A percentile compares a stretch with the other conserved stretches of the same genome.
phyloP scores from a whole-genome alignment of 2,113 vertebrate genomes.

The Ammodramus savannarum region DNA sequence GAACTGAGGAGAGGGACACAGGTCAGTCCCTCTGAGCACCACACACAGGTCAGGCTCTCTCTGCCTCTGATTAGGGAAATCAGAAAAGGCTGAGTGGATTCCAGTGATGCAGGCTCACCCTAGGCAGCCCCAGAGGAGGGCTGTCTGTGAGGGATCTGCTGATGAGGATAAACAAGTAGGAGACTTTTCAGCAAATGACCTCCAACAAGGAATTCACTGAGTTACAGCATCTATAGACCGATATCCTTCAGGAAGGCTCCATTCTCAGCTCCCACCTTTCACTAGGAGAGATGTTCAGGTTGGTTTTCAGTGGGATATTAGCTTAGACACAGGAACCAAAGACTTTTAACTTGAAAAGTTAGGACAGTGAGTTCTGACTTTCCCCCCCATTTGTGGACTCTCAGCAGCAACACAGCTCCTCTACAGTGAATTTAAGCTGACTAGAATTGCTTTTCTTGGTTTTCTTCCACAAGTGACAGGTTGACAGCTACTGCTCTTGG shows the following conservation, averaged over 20 bases:
- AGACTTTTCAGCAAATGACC: background rate
- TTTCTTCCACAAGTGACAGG: conserved; percentile 56
- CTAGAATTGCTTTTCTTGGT: conserved; percentile 47
- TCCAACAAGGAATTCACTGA: background rate
- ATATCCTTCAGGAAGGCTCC: background rate
- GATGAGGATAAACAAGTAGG: background rate
- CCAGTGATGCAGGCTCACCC: background rate
- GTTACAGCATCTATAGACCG: background rate
- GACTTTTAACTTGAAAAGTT: conserved; percentile 32
- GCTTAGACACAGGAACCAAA: background rate
- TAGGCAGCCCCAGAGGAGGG: background rate
- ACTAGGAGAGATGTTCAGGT: background rate
- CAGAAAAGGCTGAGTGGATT: background rate
- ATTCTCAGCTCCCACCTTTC: background rate
- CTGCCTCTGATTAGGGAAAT: background rate
- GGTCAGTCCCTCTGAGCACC: background rate
- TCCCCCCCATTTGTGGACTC: background rate
- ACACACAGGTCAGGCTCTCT: background rate
- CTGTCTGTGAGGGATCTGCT: background rate
- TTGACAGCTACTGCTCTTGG: conserved; percentile 56
- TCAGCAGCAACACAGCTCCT: background rate
- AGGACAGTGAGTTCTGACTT: background rate
- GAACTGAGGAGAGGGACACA: background rate
- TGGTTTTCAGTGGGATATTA: background rate
- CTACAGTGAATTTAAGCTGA: conserved; percentile 14